A percentile compares a stretch with the other conserved stretches of the same genome.
phyloP scores from a whole-genome alignment of 2,797 vertebrate genomes.

The Vipera ursinii region DNA sequence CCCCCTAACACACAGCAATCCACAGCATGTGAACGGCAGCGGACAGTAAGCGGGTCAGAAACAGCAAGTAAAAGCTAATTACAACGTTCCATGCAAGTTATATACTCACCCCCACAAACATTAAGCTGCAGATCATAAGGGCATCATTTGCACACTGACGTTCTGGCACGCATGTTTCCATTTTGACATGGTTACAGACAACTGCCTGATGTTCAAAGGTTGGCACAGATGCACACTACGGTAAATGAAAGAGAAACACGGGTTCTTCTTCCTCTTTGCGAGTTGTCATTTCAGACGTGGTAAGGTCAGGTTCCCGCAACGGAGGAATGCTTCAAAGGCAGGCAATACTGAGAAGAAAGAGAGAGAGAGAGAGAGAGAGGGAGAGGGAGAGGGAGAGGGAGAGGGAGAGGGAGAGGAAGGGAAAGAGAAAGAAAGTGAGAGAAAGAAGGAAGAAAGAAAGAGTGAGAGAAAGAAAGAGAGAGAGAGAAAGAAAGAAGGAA shows the following conservation, averaged over 20 bases:
- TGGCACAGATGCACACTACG: not conserved
- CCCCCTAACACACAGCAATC: no score
- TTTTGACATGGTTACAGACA: not conserved
- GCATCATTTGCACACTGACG: not conserved
- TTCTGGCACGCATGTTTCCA: not conserved
- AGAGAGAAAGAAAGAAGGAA: no score
- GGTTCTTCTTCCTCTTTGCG: not conserved
- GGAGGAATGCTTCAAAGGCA: not conserved
- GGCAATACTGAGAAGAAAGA: not conserved
- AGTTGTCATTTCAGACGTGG: not conserved
- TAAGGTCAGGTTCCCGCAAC: not conserved
- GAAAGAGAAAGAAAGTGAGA: no score
- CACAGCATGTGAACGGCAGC: no score
- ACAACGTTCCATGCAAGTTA: not conserved
- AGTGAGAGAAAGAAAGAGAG: no score
- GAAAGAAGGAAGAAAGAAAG: no score
- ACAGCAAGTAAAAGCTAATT: no score
- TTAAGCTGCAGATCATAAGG: not conserved
- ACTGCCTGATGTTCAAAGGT: not conserved
- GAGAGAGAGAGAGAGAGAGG: no score
- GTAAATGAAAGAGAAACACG: not conserved
- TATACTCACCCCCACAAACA: not conserved
- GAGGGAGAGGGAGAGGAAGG: no score
- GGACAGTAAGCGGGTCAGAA: no score
- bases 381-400: accelerated